Evolutionary conservation across 2,797 vertebrate genomes (phyloP).

Genomic region (Sciaenops ocellatus): DNA sequence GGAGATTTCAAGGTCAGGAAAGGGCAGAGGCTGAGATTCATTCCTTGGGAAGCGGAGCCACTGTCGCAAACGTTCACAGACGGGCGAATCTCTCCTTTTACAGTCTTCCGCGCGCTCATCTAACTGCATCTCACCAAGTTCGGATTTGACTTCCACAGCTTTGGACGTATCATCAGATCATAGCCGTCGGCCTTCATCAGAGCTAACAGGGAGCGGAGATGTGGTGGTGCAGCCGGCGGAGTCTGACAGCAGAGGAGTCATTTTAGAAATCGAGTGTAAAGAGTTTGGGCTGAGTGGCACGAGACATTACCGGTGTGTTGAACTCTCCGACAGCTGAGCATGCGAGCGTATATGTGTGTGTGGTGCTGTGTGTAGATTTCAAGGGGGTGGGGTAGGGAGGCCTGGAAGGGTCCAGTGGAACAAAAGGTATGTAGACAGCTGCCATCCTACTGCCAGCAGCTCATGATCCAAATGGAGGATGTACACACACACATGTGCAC

Average conservation of each 20-base stretch:
- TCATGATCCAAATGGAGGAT: constrained; percentile 72
- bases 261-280: constrained; percentile 40
- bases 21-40: constrained; percentile 73
- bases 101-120: constrained; percentile 27
- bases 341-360: constrained; percentile 40
- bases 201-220: constrained; percentile 21
- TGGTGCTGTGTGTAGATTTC: constrained; percentile 21
- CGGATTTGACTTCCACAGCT: constrained; percentile 34
- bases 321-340: constrained; percentile 82
- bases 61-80: constrained; percentile 51
- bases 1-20: constrained; percentile 84
- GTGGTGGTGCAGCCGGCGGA: constrained; percentile 4
- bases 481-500: constrained; percentile 64
- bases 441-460: constrained; percentile 70
- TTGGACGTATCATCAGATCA: constrained; percentile 43
- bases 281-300: constrained; percentile 55
- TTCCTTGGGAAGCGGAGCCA: constrained; percentile 78
- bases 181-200: constrained; percentile 28
- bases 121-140: constrained; percentile 7
- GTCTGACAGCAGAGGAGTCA: constrained; percentile 48
- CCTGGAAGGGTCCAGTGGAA: constrained; percentile 63
- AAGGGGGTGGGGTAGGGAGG: constrained; percentile 21
- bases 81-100: constrained; percentile 55
- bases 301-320: constrained; percentile 68
- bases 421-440: constrained; percentile 87